Evolutionary conservation across 1,140 invertebrate genomes (phyloP), one percentile per base, ranked within the genome.

Genomic region (Plectrocnemia conspersa): DNA sequence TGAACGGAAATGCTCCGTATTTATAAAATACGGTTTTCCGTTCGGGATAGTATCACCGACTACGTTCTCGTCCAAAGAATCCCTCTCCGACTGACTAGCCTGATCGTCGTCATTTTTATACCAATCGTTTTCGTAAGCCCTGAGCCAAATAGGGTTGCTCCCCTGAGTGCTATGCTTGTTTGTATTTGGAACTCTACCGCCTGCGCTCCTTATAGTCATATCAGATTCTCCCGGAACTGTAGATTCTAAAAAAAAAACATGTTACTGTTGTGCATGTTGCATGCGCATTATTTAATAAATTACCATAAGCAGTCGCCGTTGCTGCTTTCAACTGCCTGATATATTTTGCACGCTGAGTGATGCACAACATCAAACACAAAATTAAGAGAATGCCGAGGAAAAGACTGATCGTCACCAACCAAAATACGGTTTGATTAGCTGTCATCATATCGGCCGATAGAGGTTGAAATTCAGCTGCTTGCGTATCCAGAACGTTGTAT

Each of bases 71-170:
- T 94, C 91, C 25, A 93, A 71, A 0, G 90, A 93, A 70, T 93
- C 90, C 19, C 85, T 79, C 52, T 89, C 88, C 0, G 88, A 90
- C 52, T 75, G 69, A 47, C 70, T 72, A 18, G 70, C 54, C 72
- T 77, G 87, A 15, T 88, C 88, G 63, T 89, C 87, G 54, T 89
- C 86, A 54, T 83, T 85, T 72, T 94, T 94, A 67, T 90, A 93
- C 91, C 91, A 95, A 66, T 92, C 90, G 69, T 94, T 94, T 71
- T 93, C 90, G 65, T 93, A 94, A 5, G 90, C 88, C 64, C 91
- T 88, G 70, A 95, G 82, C 92, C 92, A 96, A 62, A 96, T 94
- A 0, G 93, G 92, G 77, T 96, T 96, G 6, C 89, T 93, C 24
- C 92, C 93, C 72, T 94, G 91, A 3, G 88, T 83, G 63, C 90